Evolutionary conservation across 2,797 vertebrate genomes (phyloP).

Genomic region (Amphiprion clarkii): DNA sequence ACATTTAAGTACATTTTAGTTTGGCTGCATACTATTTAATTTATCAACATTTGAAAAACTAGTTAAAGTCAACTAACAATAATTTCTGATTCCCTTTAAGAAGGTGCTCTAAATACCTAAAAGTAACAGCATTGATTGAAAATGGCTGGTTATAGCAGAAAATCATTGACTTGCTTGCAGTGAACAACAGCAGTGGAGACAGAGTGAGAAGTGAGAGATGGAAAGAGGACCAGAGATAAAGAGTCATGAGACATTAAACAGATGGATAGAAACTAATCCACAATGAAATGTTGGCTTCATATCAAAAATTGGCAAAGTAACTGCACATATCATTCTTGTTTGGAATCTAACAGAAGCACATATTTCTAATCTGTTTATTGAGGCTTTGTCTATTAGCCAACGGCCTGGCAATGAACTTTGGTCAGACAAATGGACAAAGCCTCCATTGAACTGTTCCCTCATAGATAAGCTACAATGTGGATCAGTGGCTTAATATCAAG

Average conservation of each 20-base stretch:
- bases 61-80: too few species aligned
- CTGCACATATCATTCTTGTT: slow-evolving; percentile 13
- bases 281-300: slow-evolving; percentile 15
- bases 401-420: slow-evolving; percentile 42
- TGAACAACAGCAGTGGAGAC: slow-evolving; percentile 8
- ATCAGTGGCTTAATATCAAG: slow-evolving; percentile 33
- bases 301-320: background rate
- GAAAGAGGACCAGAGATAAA: slow-evolving; percentile 3
- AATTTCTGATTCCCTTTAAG: too few species aligned
- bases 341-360: slow-evolving; percentile 24
- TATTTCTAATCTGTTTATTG: slow-evolving; percentile 39
- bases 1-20: too few species aligned
- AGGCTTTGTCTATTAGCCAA: slow-evolving; percentile 15
- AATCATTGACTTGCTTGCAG: background rate
- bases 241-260: slow-evolving; percentile 36
- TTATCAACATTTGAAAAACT: too few species aligned
- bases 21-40: too few species aligned
- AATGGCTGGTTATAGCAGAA: too few species aligned
- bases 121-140: too few species aligned
- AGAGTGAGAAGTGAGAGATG: background rate
- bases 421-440: slow-evolving; percentile 27
- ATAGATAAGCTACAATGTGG: slow-evolving; percentile 44
- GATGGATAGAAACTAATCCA: slow-evolving; percentile 25
- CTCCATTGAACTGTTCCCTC: slow-evolving; percentile 30
- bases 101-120: too few species aligned